These are phyloP conservation scores for Gallinago stenura DNA, from an alignment of 2,797 vertebrate genomes.

Conservation along the genomic window DNA sequence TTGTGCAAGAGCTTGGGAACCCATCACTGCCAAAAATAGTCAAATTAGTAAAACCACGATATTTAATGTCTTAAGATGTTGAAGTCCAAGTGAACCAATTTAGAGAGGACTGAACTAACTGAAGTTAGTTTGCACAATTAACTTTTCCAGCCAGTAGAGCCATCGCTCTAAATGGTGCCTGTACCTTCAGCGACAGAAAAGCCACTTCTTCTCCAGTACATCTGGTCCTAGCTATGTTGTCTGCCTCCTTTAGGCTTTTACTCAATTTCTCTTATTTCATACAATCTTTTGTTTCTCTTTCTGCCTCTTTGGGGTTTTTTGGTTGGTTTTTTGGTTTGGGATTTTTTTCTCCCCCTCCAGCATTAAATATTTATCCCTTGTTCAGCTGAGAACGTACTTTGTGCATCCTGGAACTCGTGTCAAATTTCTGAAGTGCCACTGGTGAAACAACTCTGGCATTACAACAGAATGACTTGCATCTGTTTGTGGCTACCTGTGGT, in stretches of 20 bases:
- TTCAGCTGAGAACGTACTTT: neutral
- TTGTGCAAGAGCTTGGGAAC: neutral
- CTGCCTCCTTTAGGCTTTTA: neutral
- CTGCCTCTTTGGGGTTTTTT: neutral
- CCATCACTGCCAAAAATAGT: neutral
- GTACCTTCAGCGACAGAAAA: neutral
- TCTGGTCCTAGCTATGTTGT: neutral
- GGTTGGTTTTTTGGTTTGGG: neutral
- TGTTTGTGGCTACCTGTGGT: slow-evolving; percentile 36
- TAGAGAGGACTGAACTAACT: neutral
- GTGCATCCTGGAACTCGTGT: neutral
- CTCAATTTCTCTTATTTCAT: neutral
- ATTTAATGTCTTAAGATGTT: neutral
- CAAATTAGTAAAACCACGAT: accelerated
- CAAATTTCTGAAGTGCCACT: neutral
- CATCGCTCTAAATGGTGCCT: neutral
- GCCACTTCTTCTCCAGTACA: neutral
- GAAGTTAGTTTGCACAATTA: neutral
- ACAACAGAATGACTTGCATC: slow-evolving; percentile 1
- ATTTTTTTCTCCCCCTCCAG: neutral
- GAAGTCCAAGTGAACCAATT: neutral
- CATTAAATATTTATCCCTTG: neutral
- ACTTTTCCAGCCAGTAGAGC: neutral
- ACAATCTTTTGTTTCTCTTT: neutral
- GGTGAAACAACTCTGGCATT: neutral